Base-by-base conservation (phyloP, 2,797 vertebrate genomes). In the Chelon auratus region DNA sequence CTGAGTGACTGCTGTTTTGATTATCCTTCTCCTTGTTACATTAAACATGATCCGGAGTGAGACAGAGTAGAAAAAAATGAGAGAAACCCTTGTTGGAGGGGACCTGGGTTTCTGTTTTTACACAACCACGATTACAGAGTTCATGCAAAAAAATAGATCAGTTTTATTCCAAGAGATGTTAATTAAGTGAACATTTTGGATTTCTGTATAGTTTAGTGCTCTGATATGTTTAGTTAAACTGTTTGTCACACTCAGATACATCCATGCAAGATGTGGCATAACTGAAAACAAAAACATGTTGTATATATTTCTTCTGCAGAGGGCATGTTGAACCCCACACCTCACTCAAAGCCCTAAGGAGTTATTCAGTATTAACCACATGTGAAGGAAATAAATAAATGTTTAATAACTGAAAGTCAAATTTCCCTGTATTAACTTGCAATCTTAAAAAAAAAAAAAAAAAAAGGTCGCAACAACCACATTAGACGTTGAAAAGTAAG, bases 1-100 rank as follows among this genome's bases (percentile, higher is more conserved):
- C 56, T 72, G 58, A 78, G 45, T 63, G 60, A 66, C 51, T 64
- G 84, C 72, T 87, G 72, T 78, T 89, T 80, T 85, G 73, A 88
- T 87, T 78, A 75, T 77, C 50, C 66, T 53, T 68, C 71, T 63
- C 62, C 82, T 72, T 68, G 53, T 80, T 83, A 64, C 68, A 79
- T 79, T 85, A 68, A 87, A 83, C 78, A 80, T 81, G 62, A 89
- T 70, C 61, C 45, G 52, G 40, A 83, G 62, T 78, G 64, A 66
- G 54, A 61, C 3, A 7, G 17, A 61, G 30, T 53, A 37, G 67
- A 78, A 66, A 70, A 81, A 63, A 48, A 53, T 1, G 58, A 3
- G 22, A 15, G 36, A 45, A 60, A 82, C 62, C 66, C 66, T 52
- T 50, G 20, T 26, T 81, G 68, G 65, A 85, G 68, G 50, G 72